phyloP scores from a whole-genome alignment of 2,797 vertebrate species.

The Enteromius treurensis region DNA sequence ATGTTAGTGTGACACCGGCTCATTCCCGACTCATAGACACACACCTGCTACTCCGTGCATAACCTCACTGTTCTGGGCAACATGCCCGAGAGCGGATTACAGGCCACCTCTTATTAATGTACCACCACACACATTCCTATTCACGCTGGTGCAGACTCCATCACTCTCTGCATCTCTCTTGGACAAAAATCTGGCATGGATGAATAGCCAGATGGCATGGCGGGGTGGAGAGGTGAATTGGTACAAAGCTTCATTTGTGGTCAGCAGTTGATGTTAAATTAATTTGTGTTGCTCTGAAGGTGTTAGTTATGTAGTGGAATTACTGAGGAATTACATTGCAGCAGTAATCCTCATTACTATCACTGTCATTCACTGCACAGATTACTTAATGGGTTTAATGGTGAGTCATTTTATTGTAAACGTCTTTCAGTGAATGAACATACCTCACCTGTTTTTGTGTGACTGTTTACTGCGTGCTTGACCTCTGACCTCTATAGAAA shows the following conservation, averaged over 20 bases:
- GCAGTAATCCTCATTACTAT: slow-evolving; percentile 29
- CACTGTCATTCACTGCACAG: slow-evolving; percentile 11
- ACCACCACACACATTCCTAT: not conserved
- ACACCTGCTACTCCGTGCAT: slow-evolving; percentile 29
- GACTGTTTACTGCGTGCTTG: not conserved
- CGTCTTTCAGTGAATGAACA: slow-evolving; percentile 30
- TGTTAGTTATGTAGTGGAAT: slow-evolving; percentile 12
- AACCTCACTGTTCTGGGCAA: slow-evolving; percentile 24
- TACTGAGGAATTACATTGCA: slow-evolving; percentile 17
- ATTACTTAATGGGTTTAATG: slow-evolving; percentile 29
- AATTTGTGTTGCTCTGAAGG: slow-evolving; percentile 4
- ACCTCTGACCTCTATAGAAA: slow-evolving; percentile 3
- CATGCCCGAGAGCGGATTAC: slow-evolving; percentile 44
- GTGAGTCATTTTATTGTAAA: not conserved
- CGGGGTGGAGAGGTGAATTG: slow-evolving; percentile 23
- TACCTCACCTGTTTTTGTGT: not conserved
- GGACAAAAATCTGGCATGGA: slow-evolving; percentile 23
- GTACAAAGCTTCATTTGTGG: slow-evolving; percentile 15
- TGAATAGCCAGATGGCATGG: slow-evolving; percentile 38
- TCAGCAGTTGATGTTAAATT: slow-evolving; percentile 3
- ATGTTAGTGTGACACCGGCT: slow-evolving; percentile 27
- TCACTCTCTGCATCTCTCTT: slow-evolving; percentile 23
- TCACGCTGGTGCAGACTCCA: slow-evolving; percentile 2
- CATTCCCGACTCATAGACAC: slow-evolving; percentile 19
- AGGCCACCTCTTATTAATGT: slow-evolving; percentile 42